These are phyloP conservation scores for Cricetomys ansorgei DNA, from an alignment of 2,113 vertebrate genomes.

Conservation along the genomic window DNA sequence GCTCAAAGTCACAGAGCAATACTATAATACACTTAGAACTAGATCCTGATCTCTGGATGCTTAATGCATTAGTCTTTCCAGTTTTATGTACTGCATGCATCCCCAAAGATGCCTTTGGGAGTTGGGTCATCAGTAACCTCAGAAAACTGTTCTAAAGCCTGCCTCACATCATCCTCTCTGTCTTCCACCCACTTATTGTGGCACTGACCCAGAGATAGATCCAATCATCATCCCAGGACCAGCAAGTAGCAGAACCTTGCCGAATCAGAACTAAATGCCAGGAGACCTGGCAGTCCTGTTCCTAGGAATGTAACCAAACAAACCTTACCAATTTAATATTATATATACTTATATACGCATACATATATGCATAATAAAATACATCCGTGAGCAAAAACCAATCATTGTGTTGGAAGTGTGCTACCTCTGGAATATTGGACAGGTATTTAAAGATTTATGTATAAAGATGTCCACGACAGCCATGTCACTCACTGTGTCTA, in stretches of 20 bases:
- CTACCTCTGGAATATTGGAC: conserved; percentile 26
- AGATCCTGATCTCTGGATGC: conserved; percentile 29
- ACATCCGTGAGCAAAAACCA: conserved; percentile 44
- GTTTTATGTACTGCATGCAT: conserved; percentile 25
- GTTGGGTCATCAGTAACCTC: conserved; percentile 5
- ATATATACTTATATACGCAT: neutral
- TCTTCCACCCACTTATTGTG: neutral
- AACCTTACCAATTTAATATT: conserved; percentile 41
- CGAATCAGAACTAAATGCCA: conserved; percentile 34
- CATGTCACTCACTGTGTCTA: neutral
- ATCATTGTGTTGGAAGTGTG: conserved; percentile 3
- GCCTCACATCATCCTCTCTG: neutral
- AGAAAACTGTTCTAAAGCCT: conserved; percentile 33
- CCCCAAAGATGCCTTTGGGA: conserved; percentile 17
- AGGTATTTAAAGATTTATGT: neutral
- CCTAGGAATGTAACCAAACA: conserved; percentile 45
- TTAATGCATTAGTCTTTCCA: conserved; percentile 36
- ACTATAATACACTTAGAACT: conserved; percentile 23
- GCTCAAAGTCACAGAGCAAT: conserved; percentile 38
- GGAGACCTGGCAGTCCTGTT: conserved; percentile 32
- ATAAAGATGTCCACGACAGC: neutral
- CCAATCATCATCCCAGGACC: conserved; percentile 15
- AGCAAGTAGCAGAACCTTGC: conserved; percentile 51
- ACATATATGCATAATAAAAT: conserved; percentile 32
- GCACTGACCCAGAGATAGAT: neutral